These are phyloP conservation scores for Hydrophis major DNA, from an alignment of 2,797 vertebrate species.

Conservation along the genomic window DNA sequence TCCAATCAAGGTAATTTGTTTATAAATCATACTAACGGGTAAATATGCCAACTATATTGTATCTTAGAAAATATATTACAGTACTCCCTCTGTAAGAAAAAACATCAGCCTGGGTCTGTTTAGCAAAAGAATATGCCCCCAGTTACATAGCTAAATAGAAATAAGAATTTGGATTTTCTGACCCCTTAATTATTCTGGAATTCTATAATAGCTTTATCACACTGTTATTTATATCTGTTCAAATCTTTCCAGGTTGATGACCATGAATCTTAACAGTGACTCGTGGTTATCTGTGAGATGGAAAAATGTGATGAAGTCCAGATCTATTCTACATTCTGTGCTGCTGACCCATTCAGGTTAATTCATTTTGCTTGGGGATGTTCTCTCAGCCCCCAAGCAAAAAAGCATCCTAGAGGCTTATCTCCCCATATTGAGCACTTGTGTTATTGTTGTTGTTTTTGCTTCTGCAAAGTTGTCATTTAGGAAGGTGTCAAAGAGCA, in stretches of 20 bases:
- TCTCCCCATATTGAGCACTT: background rate
- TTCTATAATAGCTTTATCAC: background rate
- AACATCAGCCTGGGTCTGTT: background rate
- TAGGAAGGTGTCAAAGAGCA: background rate
- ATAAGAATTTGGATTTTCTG: background rate
- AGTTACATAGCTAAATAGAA: background rate
- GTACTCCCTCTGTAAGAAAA: background rate
- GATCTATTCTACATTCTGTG: background rate
- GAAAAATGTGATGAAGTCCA: background rate
- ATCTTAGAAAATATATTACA: background rate
- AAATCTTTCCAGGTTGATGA: background rate
- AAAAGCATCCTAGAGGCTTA: background rate
- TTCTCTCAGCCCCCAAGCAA: background rate
- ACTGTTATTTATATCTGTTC: background rate
- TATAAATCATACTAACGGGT: background rate
- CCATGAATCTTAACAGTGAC: background rate
- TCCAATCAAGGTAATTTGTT: background rate
- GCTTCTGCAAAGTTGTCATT: background rate
- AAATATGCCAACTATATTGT: background rate
- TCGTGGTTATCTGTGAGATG: background rate
- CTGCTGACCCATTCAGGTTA: background rate
- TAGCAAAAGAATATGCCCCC: background rate
- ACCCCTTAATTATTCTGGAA: background rate
- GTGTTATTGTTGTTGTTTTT: background rate
- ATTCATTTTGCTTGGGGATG: background rate